Conservation (phyloP, 2,797 vertebrate species). For the Calcarius lapponicus region DNA sequence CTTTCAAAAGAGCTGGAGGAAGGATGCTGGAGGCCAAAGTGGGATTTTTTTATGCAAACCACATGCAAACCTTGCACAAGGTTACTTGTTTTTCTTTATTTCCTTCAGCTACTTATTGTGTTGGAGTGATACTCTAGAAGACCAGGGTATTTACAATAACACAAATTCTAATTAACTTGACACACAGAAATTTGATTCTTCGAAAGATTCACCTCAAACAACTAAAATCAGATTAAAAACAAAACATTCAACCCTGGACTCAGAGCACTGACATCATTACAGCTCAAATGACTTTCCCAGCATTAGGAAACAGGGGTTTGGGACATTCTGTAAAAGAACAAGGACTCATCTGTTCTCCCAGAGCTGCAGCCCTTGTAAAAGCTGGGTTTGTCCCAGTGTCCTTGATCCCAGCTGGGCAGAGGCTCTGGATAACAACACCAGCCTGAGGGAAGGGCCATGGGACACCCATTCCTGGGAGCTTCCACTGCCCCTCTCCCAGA, state of each 20-base stretch:
- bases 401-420: slow-evolving; percentile 22
- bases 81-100: neutral
- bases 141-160: neutral
- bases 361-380: neutral
- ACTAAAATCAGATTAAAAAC: neutral
- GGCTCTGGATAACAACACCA: neutral
- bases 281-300: neutral
- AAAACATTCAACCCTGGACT: neutral
- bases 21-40: slow-evolving; percentile 14
- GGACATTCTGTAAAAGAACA: neutral
- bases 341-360: neutral
- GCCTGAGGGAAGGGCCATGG: neutral
- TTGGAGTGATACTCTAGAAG: neutral
- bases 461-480: neutral
- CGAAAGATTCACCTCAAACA: neutral
- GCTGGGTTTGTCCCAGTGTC: slow-evolving; percentile 5
- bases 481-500: neutral
- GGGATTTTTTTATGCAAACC: neutral
- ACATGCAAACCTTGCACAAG: neutral
- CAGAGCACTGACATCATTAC: neutral
- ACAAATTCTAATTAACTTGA: neutral
- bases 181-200: neutral
- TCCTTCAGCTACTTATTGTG: neutral
- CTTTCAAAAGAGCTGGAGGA: neutral
- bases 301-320: neutral